A percentile compares a stretch with the other conserved stretches of the same genome.
phyloP scores from a whole-genome alignment of 2,888 invertebrate species.

The Andrena flavipes region DNA sequence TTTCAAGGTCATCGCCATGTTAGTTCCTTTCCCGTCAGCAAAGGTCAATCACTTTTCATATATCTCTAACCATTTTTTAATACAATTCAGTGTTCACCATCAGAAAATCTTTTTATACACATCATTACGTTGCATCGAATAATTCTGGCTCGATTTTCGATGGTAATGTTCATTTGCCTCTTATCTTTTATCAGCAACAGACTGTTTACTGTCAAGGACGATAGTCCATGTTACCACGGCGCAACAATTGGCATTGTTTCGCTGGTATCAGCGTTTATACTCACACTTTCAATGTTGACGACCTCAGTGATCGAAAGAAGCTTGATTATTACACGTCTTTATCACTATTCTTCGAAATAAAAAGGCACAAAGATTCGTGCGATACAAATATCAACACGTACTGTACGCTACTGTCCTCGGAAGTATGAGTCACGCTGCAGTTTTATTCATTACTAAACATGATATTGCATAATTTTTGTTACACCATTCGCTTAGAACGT shows the following conservation, averaged over 20 bases:
- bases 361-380: background rate
- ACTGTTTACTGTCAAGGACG: background rate
- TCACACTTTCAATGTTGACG: background rate
- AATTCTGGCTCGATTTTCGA: too few relatives aligned
- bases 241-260: conserved; percentile 23
- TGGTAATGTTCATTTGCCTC: background rate
- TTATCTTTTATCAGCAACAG: conserved; percentile 18
- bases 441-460: conserved; percentile 11
- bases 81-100: too few relatives aligned
- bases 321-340: background rate
- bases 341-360: background rate
- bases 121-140: too few relatives aligned
- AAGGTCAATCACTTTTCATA: too few relatives aligned
- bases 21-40: too few relatives aligned
- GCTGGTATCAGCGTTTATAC: background rate
- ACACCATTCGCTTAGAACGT: background rate
- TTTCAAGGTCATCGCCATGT: too few relatives aligned
- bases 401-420: background rate
- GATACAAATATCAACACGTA: background rate
- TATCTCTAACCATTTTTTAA: too few relatives aligned
- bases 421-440: conserved; percentile 2
- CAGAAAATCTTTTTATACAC: too few relatives aligned
- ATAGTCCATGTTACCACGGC: too few relatives aligned
- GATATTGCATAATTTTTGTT: conserved; percentile 24
- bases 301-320: background rate